Base-by-base conservation (phyloP, 2,888 invertebrate genomes). In the Mantis religiosa region DNA sequence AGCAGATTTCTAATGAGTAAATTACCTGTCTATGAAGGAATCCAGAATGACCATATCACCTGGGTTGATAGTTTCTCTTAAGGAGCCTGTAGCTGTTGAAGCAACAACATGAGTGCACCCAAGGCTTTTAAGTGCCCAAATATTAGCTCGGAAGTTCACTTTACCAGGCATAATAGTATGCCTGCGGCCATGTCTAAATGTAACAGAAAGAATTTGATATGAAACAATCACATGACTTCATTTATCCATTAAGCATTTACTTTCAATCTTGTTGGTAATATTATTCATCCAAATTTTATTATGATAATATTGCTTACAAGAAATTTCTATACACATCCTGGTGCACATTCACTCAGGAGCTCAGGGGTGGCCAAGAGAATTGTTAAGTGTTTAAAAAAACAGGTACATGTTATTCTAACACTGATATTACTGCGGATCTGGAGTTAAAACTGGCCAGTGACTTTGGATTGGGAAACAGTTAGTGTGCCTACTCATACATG, bases 101-200 rank as follows among this genome's bases (percentile, higher is more conserved):
- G 97, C 98, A 89, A 99, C 94, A 28, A 99, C 93, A 92, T 99
- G 98, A 0, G 98, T 99, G 92, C 98, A 98, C 0, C 98, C 98
- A 25, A 95, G 94, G 90, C 96, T 92, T 91, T 97, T 97, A 91
- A 99, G 93, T 0, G 99, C 98, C 97, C 98, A 98, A 89, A 99
- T 96, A 93, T 99, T 99, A 0, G 99, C 99, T 89, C 98, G 96
- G 93, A 98, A 99, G 94, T 99, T 99, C 0, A 99, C 96, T 91
- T 96, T 96, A 4, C 97, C 96, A 1, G 99, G 99, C 93, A 96
- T 97, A 87, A 97, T 95, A 82, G 93, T 93, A 91, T 97, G 96
- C 28, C 94, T 94, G 15, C 94, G 92, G 3, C 96, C 96, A 93
- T 97, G 96, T 91, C 96, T 95, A 90, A 89, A 91, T 87, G 28